phyloP scores from a whole-genome alignment of 1,140 invertebrate species.

The Drosophila persimilis region DNA sequence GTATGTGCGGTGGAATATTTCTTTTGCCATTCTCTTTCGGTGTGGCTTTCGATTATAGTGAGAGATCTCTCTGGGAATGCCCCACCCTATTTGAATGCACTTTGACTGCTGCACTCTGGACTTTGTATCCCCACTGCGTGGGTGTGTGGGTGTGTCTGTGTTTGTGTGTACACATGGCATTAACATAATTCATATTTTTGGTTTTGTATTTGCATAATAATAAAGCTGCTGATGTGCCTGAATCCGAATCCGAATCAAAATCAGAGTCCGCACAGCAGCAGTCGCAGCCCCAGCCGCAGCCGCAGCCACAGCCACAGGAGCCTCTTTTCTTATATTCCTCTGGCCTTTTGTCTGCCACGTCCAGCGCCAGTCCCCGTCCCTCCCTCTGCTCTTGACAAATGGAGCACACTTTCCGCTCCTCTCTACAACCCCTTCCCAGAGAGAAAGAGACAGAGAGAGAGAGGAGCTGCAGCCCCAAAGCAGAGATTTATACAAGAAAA shows the following conservation, averaged over 20 bases:
- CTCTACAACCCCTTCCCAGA: slow-evolving; percentile 15
- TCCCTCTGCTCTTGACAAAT: slow-evolving; percentile 65
- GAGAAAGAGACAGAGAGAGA: neutral
- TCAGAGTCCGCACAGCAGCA: slow-evolving; percentile 19
- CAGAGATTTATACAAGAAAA: slow-evolving; percentile 67
- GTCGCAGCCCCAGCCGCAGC: neutral
- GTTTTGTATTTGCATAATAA: slow-evolving; percentile 76
- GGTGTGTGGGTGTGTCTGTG: slow-evolving; percentile 1
- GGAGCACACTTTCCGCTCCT: slow-evolving; percentile 49
- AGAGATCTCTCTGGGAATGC: too few relatives aligned
- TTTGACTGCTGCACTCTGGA: too few relatives aligned
- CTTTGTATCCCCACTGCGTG: too few relatives aligned
- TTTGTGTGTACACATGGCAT: slow-evolving; percentile 60
- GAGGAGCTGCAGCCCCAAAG: slow-evolving; percentile 20
- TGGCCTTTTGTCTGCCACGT: slow-evolving; percentile 63
- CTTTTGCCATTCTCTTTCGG: too few relatives aligned
- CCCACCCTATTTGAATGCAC: slow-evolving; percentile 1
- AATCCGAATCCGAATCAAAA: slow-evolving; percentile 66
- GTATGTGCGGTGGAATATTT: too few relatives aligned
- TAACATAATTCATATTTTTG: slow-evolving; percentile 75
- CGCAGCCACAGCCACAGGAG: slow-evolving; percentile 15
- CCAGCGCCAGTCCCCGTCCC: slow-evolving; percentile 22
- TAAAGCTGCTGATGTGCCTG: slow-evolving; percentile 73
- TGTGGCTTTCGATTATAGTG: too few relatives aligned
- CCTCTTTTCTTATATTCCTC: slow-evolving; percentile 37